Base-by-base conservation (phyloP, 2,797 vertebrate genomes). In the Buphagus erythrorhynchus region DNA sequence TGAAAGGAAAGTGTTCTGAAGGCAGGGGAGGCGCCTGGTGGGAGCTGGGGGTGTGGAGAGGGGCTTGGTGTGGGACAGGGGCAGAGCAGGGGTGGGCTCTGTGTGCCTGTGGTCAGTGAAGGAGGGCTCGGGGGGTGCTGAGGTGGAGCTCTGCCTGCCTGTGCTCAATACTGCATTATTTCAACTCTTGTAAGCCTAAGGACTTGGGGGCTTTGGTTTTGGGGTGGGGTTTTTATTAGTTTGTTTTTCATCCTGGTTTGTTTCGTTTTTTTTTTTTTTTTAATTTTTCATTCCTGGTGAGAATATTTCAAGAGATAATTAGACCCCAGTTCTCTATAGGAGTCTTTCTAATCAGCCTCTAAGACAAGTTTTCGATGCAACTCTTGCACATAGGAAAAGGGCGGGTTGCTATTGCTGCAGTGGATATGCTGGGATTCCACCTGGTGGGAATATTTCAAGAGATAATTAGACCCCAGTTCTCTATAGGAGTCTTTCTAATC, bases 11-110 rank as follows among this genome's bases (percentile, higher is more conserved):
- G 29, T 18, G 36, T 16, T 28, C 31, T 2, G 0, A 4, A 16
- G 61, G 33, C 28, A 45, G 20, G 14, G 0, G 0, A 52, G 48
- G 15, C 0, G 0, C 7, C 16, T 55, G 58, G 24, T 15, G 52
- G 57, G 74, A 71, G 43, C 25, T 38, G 33, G 9, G 20, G 9
- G 4, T 20, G 11, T 1, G 13, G 36, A 31, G 10, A 46, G 21
- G 28, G 15, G 29, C 19, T 43, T 12, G 11, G 3, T 11, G 38
- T 40, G 48, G 61, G n/a, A 7, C 3, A 6, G 10, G 43, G 35
- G 8, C 45, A 33, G 36, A 42, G 31, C 33, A 52, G 20, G 11
- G 8, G 5, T 5, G 40, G 49, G 8, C 2, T 10, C 29, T 2
- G 3, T 22, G 14, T 8, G 11, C 31, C 45, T 45, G 33, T 15